A percentile compares a stretch with the other conserved stretches of the same genome.
phyloP scores from a whole-genome alignment of 2,113 vertebrate genomes.

The Xiphophorus maculatus region DNA sequence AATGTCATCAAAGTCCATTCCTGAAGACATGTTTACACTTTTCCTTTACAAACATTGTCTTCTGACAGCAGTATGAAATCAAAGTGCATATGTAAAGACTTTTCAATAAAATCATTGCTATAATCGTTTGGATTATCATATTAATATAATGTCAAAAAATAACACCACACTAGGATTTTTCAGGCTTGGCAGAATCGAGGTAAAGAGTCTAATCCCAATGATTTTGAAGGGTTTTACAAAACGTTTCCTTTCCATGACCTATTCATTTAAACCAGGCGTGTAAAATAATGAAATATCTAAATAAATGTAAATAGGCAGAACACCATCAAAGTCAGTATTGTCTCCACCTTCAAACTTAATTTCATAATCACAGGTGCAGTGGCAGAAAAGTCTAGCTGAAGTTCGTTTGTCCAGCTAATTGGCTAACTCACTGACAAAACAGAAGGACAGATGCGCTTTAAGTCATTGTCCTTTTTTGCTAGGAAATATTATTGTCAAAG shows the following conservation, averaged over 20 bases:
- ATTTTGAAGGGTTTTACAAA: not conserved
- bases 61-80: not conserved
- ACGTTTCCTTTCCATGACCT: not conserved
- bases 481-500: too few species aligned
- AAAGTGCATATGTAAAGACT: not conserved
- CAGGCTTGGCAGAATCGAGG: not conserved
- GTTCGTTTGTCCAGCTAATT: too few species aligned
- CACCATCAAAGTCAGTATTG: too few species aligned
- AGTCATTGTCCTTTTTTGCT: too few species aligned
- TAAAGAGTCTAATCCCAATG: not conserved
- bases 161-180: not conserved
- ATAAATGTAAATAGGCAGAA: not conserved
- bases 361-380: too few species aligned
- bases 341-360: too few species aligned
- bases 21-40: not conserved
- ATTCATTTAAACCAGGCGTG: not conserved
- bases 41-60: not conserved
- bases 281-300: not conserved
- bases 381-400: too few species aligned
- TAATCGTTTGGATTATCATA: not conserved
- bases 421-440: too few species aligned
- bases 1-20: slow-evolving; percentile 4
- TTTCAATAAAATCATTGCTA: slow-evolving; percentile 23
- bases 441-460: too few species aligned
- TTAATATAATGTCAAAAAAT: not conserved